Base-by-base conservation (phyloP, 1,140 invertebrate genomes). In the Macrosteles quadrilineatus region DNA sequence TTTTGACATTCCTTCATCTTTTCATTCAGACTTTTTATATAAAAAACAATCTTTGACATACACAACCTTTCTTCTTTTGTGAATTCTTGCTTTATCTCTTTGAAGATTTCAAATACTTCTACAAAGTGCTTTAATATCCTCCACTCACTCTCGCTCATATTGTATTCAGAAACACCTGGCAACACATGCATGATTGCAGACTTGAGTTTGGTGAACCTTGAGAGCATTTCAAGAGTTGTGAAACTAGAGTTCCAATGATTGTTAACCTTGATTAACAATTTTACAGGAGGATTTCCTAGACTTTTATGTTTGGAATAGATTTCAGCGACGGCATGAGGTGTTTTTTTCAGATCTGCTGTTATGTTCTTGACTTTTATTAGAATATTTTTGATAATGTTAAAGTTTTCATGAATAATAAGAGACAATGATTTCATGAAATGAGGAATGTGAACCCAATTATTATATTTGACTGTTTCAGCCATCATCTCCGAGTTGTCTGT, bases 41-140 rank as follows among this genome's bases (percentile, higher is more conserved):
- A 59, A 23, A 27, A 59, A 59, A 59, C 55, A 6, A 59, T 25
- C 23, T 59, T 59, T 14, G 55, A 59, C 12, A 59, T 12, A 59
- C 21, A 27, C 55, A 59, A 14, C 12, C 55, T 25, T 11, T 29
- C 55, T 29, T 59, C 55, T 14, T 30, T 59, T 6, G 27, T 19
- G 3, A 50, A 2, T 11, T 30, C 55, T 59, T 59, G 9, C n/a
- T 59, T 59, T 4, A 59, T n/a, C n/a, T 25, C 21, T 59, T 59
- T 59, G 25, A 59, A 59, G 2, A 59, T n/a, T 3, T 9, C 2
- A 6, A 59, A 59, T 11, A 59, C 25, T 6, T 59, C 55, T 6
- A 59, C 55, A 25, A 59, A 1, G 4, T 4, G 3, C n/a, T 30
- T 30, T 25, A 59, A 59, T 21, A 59, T 25, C 27, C 23, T 59